Conservation (phyloP, 2,888 invertebrate species). For the Stenoptilia bipunctidactyla region DNA sequence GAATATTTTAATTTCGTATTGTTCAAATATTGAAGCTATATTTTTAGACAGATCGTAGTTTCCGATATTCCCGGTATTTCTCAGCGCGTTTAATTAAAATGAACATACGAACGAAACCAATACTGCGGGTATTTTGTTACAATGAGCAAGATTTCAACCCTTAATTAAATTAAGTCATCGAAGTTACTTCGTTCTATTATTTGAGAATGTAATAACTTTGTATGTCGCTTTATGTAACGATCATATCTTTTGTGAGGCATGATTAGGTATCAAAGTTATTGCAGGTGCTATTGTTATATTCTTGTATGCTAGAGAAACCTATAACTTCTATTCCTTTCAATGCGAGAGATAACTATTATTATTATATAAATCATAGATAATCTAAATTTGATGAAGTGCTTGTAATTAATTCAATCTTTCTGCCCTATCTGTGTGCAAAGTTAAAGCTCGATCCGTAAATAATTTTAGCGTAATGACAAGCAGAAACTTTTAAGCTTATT, state of each 20-base stretch:
- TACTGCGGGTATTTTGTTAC: background rate
- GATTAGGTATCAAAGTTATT: conserved; percentile 14
- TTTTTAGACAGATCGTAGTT: too few relatives aligned
- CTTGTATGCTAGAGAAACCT: background rate
- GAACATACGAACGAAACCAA: background rate
- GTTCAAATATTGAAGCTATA: too few relatives aligned
- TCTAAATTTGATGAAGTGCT: too few relatives aligned
- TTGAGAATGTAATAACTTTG: conserved; percentile 38
- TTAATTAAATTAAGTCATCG: conserved; percentile 17
- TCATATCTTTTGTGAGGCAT: conserved; percentile 20
- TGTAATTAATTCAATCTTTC: too few relatives aligned
- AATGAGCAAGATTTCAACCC: background rate
- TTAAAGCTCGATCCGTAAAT: too few relatives aligned
- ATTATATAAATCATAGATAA: too few relatives aligned
- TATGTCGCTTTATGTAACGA: conserved; percentile 16
- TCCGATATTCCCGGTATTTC: background rate
- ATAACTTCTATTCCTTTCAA: too few relatives aligned
- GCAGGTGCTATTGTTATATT: conserved; percentile 8
- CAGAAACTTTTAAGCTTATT: too few relatives aligned
- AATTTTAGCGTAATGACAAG: too few relatives aligned
- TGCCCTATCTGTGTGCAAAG: too few relatives aligned
- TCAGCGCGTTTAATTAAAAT: background rate
- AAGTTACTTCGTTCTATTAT: conserved; percentile 29
- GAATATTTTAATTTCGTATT: too few relatives aligned
- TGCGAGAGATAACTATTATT: too few relatives aligned